Conservation (phyloP, 2,888 invertebrate species). For the Margaritifera margaritifera region DNA sequence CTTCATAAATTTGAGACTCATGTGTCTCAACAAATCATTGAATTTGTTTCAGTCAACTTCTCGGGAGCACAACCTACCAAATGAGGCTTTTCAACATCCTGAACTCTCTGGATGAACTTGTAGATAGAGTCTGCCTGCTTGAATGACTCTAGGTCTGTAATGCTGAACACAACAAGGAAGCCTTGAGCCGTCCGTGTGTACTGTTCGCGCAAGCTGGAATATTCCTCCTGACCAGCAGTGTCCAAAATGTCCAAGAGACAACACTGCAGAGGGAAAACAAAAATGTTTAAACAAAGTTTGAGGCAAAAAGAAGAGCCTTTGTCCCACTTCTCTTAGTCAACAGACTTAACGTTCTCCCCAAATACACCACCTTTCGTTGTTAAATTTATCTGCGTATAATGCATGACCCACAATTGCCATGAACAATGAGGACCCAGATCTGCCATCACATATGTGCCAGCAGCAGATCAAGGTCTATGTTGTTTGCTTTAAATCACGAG, state of each 20-base stretch:
- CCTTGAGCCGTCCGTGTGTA: slow-evolving; percentile 55
- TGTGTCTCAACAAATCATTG: no score
- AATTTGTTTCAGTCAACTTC: not conserved
- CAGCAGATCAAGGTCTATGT: no score
- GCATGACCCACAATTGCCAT: no score
- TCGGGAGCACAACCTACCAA: slow-evolving; percentile 40
- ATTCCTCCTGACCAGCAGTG: slow-evolving; percentile 65
- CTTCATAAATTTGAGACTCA: no score
- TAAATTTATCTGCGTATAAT: no score
- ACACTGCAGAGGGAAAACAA: slow-evolving; percentile 23
- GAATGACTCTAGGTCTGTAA: slow-evolving; percentile 46
- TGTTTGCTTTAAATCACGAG: no score
- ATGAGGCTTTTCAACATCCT: slow-evolving; percentile 22
- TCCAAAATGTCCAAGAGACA: slow-evolving; percentile 58
- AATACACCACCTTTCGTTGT: no score
- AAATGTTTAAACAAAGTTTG: not conserved
- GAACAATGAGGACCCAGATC: no score
- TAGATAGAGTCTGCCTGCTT: slow-evolving; percentile 52
- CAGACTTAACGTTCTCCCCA: no score
- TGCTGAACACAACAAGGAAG: slow-evolving; percentile 59
- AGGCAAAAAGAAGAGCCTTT: no score
- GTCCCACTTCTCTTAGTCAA: no score
- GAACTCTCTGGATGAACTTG: slow-evolving; percentile 44
- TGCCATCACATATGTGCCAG: no score
- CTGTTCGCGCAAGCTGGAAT: slow-evolving; percentile 51